Base-by-base conservation (phyloP, 2,797 vertebrate species). In the Chelidonichthys spinosus region DNA sequence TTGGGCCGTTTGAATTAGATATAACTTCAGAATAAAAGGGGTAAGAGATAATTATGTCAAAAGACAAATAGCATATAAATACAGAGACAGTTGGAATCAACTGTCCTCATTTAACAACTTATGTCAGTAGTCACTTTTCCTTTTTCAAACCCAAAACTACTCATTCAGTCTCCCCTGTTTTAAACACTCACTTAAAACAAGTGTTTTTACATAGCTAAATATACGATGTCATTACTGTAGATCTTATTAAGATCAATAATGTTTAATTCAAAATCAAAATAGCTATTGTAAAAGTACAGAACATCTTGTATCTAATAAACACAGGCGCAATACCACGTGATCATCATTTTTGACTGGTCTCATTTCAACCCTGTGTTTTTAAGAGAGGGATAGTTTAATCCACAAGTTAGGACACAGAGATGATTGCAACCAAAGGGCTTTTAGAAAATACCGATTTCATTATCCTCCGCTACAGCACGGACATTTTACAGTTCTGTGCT, bases 91-190 rank as follows among this genome's bases (percentile, higher is more conserved):
- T 61, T 66, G 47, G 44, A 69, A 39, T 72, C 67, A 66, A 2
- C 47, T 68, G 68, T 73, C 66, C 81, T 72, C 40, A 7, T 76
- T 61, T 55, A 40, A 53, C 64, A 53, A 43, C 64, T 71, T 55
- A 46, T 60, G 64, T 58, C 42, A 80, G 58, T 14, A 80, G 76
- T 76, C 83, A 76, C 2, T 25, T 25, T 25, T 25, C 25, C 2
- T 25, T 25, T 9, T 5, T 52, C 43, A 46, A 65, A 78, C 49
- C 67, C 8, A 9, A 62, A 68, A 72, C 42, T 56, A 52, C 33
- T 55, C 36, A n/a, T 17, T 32, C 25, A 62, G 35, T 55, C 53
- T 64, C n/a, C 43, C 14, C 17, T 9, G 33, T 61, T 59, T 46
- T 11, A 3, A 18, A 69, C 65, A 56, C 43, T 59, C 33, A 6